These are phyloP conservation scores for Drosophila tanythrix DNA, from an alignment of 2,888 invertebrate genomes.

Conservation along the genomic window DNA sequence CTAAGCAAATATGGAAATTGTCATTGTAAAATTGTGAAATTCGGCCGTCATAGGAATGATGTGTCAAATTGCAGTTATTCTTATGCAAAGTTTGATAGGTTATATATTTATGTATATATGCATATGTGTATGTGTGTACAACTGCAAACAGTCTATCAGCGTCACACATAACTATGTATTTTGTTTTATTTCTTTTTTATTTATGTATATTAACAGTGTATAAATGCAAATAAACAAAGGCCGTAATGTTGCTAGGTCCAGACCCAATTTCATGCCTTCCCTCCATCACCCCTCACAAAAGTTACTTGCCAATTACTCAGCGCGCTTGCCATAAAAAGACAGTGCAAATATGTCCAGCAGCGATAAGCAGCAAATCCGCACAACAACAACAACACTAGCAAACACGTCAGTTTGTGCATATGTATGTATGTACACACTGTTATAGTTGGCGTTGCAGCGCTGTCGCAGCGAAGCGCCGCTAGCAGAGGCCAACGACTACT, in stretches of 20 bases:
- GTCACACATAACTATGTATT: slow-evolving; percentile 11
- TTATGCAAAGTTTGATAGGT: slow-evolving; percentile 1
- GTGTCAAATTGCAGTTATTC: slow-evolving; percentile 29
- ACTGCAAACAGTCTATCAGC: not conserved
- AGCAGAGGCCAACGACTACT: slow-evolving; percentile 11
- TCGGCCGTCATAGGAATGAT: slow-evolving; percentile 36
- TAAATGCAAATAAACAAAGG: slow-evolving; percentile 23
- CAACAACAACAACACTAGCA: slow-evolving; percentile 23
- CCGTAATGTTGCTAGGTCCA: slow-evolving; percentile 30
- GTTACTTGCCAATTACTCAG: slow-evolving; percentile 60
- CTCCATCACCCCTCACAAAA: not conserved
- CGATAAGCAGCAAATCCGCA: slow-evolving; percentile 61
- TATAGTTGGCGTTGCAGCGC: slow-evolving; percentile 46
- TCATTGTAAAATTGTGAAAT: slow-evolving; percentile 55
- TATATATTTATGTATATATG: not conserved
- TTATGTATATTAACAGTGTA: slow-evolving; percentile 8
- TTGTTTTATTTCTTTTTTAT: slow-evolving; percentile 3
- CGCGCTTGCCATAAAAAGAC: slow-evolving; percentile 58
- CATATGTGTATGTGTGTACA: not conserved
- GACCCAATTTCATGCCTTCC: slow-evolving; percentile 14
- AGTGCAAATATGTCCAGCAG: slow-evolving; percentile 59
- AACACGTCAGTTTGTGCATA: slow-evolving; percentile 2
- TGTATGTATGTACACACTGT: slow-evolving; percentile 23
- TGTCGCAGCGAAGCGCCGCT: slow-evolving; percentile 16
- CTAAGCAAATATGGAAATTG: slow-evolving; percentile 50